Base-by-base conservation (phyloP, 2,888 invertebrate genomes). In the Nemurella pictetii region DNA sequence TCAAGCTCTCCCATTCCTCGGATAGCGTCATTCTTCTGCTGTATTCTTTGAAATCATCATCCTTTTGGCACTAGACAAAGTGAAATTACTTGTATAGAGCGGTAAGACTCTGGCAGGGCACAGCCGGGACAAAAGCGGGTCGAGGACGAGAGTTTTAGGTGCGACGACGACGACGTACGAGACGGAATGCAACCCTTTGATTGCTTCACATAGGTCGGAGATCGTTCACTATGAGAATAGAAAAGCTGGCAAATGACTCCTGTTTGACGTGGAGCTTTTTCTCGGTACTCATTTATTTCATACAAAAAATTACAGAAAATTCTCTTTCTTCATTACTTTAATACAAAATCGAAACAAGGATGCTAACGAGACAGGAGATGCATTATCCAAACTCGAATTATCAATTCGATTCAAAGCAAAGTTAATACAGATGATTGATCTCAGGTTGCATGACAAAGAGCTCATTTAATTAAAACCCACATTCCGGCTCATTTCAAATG, bases 51-150 rank as follows among this genome's bases (percentile, higher is more conserved):
- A 25, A 27, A 75, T 25, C 75, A 26, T 75, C 75, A 2, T 75
- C 27, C 28, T 27, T 36, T 15, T 36, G 26, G 27, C 26, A 7
- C 75, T 3, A 0, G 26, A 75, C 75, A 75, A 75, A 15, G 75
- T 20, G 26, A 75, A 75, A 75, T 75, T 26, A 15, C 75, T 75
- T 75, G 75, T 75, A 75, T n/a, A 75, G 75, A 75, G 12, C 28
- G 5, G 12, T 20, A n/a, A 74, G 26, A n/a, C 74, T n/a, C n/a
- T 74, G 3, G n/a, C 27, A 75, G 1, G 27, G n/a, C 5, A 75
- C 3, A 25, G 2, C 28, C 27, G 2, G 26, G 75, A 75, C 75
- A 75, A 75, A 75, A 75, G 75, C 7, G 26, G 7, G 35, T 55
- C 12, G 55, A 55, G 55, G 55, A 12, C 2, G 9, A 7, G 20